phyloP scores from a whole-genome alignment of 2,888 invertebrate genomes.

The Pyrrhosoma nymphula region DNA sequence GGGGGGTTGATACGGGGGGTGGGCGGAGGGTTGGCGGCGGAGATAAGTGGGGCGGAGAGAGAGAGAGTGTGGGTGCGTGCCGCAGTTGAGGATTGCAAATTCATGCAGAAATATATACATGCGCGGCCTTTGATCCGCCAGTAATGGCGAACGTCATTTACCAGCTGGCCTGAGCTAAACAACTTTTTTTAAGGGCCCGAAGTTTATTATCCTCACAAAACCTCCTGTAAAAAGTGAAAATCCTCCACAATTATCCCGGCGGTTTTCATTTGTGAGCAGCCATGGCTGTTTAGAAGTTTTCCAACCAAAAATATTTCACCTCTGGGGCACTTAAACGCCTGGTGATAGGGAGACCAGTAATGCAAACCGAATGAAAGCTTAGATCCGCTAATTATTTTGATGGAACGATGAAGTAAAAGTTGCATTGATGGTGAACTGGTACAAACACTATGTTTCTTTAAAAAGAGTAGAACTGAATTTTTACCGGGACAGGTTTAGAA shows the following conservation, averaged over 20 bases:
- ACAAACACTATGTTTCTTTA: too few relatives aligned
- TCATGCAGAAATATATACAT: not conserved
- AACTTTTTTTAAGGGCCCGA: not conserved
- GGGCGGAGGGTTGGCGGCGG: not conserved
- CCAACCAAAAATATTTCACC: too few relatives aligned
- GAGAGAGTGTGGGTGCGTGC: not conserved
- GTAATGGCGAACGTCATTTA: not conserved
- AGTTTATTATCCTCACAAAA: not conserved
- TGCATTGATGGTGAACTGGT: too few relatives aligned
- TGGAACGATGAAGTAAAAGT: too few relatives aligned
- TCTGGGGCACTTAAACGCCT: too few relatives aligned
- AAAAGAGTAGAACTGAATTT: too few relatives aligned
- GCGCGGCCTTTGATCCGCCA: not conserved
- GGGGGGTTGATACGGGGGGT: conserved; percentile 69
- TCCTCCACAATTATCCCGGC: not conserved
- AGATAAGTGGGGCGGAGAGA: not conserved
- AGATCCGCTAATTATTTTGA: too few relatives aligned
- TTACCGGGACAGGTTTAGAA: too few relatives aligned
- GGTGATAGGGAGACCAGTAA: too few relatives aligned
- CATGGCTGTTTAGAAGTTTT: not conserved
- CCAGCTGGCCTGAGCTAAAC: not conserved
- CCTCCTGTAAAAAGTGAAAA: not conserved
- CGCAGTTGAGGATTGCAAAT: not conserved
- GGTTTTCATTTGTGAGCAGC: not conserved
- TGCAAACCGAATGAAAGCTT: too few relatives aligned